Conservation (phyloP, 1,140 invertebrate species). For the Drosophila seguyi region DNA sequence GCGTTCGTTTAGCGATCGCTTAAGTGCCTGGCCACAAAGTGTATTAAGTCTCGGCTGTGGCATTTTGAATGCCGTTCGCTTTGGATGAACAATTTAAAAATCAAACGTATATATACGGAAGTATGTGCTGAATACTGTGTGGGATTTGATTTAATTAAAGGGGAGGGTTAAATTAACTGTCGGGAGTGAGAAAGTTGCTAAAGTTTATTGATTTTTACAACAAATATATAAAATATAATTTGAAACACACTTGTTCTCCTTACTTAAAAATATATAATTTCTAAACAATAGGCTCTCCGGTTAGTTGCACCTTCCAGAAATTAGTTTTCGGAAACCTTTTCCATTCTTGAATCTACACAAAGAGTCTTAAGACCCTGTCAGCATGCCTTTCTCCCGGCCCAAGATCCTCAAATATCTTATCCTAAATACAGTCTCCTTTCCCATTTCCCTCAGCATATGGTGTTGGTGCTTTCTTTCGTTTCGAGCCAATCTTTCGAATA, state of each 20-base stretch:
- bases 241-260: not conserved
- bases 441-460: constrained; percentile 34
- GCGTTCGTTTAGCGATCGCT: constrained; percentile 53
- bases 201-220: not conserved
- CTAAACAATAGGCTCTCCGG: not conserved
- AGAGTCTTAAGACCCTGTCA: constrained; percentile 29
- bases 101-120: constrained; percentile 5
- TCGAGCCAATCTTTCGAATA: constrained; percentile 18
- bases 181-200: not conserved
- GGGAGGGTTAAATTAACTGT: not conserved
- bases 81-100: constrained; percentile 7
- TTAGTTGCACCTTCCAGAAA: not conserved
- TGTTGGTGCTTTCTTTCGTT: not conserved
- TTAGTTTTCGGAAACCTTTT: constrained; percentile 3
- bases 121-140: constrained; percentile 15
- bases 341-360: constrained; percentile 12
- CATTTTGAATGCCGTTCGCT: constrained; percentile 11
- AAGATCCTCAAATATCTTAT: constrained; percentile 35
- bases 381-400: not conserved
- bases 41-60: constrained; percentile 9
- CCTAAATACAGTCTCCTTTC: constrained; percentile 31
- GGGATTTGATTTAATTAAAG: constrained; percentile 3
- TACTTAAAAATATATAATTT: not conserved
- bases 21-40: constrained; percentile 30
- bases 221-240: not conserved